Evolutionary conservation across 1,140 invertebrate species (phyloP).

Genomic region (Lamellibrachia luymesi): DNA sequence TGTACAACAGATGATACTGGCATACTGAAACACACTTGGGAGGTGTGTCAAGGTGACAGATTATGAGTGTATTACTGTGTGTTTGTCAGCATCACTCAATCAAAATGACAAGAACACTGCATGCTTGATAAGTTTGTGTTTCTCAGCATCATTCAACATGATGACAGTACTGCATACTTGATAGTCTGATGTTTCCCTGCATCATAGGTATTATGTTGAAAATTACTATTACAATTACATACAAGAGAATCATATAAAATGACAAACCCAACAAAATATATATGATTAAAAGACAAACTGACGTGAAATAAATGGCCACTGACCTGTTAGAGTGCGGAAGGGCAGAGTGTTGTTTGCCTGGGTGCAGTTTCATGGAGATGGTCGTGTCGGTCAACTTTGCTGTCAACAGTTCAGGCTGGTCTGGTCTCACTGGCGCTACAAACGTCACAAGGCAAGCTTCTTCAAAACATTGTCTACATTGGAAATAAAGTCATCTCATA

Average conservation of each 20-base stretch:
- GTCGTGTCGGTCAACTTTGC: not conserved
- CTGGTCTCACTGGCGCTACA: not conserved
- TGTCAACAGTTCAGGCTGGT: not conserved
- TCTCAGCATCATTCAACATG: not conserved
- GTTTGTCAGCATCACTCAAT: not conserved
- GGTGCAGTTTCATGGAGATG: conserved; percentile 3
- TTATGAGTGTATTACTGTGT: too few relatives aligned
- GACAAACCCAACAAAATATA: not conserved
- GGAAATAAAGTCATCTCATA: not conserved
- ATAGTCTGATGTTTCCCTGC: not conserved
- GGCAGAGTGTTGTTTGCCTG: not conserved
- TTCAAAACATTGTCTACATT: not conserved
- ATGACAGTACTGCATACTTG: not conserved
- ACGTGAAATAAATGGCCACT: not conserved
- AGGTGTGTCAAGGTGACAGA: too few relatives aligned
- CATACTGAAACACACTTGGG: too few relatives aligned
- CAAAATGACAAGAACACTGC: not conserved
- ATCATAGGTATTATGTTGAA: not conserved
- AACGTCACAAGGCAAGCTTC: too few relatives aligned
- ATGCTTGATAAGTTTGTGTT: not conserved
- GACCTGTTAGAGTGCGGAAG: not conserved
- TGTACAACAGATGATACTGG: not conserved
- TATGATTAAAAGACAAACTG: not conserved
- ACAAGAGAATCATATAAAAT: not conserved
- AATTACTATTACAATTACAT: not conserved